Percentiles rank a stretch among this genome's conserved stretches.
phyloP scores from a whole-genome alignment of 2,888 invertebrate species.

The Aporophyla lueneburgensis region DNA sequence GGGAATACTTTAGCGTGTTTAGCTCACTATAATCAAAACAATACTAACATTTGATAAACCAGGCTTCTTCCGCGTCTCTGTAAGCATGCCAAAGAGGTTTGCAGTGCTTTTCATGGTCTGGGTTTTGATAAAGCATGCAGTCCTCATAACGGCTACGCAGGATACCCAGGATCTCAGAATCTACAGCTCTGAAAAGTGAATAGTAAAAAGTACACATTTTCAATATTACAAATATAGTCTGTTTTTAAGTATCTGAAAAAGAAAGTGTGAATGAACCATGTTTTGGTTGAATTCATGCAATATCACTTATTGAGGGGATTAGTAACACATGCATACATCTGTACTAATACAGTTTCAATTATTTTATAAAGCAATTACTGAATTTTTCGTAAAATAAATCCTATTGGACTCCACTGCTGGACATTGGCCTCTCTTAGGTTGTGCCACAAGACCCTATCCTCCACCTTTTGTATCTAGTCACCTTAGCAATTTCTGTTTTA shows the following conservation, averaged over 20 bases:
- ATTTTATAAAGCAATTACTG: too few species aligned
- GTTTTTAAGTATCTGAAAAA: not conserved
- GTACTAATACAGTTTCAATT: too few species aligned
- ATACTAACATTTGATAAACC: conserved; percentile 97
- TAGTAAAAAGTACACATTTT: not conserved
- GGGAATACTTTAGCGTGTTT: not conserved
- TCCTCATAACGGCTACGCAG: conserved; percentile 96
- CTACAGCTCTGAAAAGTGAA: conserved; percentile 93
- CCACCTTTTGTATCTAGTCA: too few species aligned
- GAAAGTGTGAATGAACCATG: not conserved
- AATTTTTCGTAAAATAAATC: too few species aligned
- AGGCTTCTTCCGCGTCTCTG: conserved; percentile 95
- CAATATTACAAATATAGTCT: not conserved
- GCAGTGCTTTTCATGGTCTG: conserved; percentile 94
- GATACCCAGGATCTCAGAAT: conserved; percentile 95
- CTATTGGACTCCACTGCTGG: too few species aligned
- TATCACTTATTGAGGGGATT: not conserved
- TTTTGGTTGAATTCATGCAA: not conserved
- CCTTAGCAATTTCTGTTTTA: too few species aligned
- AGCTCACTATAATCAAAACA: not conserved
- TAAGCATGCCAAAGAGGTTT: conserved; percentile 92
- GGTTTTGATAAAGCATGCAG: conserved; percentile 94
- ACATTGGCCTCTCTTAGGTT: too few species aligned
- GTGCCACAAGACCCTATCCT: too few species aligned
- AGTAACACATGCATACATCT: not conserved